These are phyloP conservation scores for Sphenodon punctatus DNA, from an alignment of 2,797 vertebrate genomes.

Conservation along the genomic window DNA sequence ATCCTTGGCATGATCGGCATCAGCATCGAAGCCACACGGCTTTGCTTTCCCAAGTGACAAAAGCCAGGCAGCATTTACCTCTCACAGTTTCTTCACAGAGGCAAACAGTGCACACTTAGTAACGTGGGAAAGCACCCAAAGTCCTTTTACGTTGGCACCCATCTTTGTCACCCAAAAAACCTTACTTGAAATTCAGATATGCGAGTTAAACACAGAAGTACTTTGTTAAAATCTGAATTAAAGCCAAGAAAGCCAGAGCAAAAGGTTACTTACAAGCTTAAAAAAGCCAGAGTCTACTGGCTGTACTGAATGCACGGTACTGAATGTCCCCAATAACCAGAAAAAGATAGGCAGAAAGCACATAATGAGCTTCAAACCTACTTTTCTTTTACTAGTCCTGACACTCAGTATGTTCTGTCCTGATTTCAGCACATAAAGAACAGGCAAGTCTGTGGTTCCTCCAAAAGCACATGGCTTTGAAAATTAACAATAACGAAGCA, in stretches of 20 bases:
- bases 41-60: too few relatives aligned
- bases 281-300: neutral
- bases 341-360: neutral
- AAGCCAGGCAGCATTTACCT: too few relatives aligned
- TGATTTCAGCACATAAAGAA: neutral
- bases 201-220: neutral
- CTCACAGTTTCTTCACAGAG: too few relatives aligned
- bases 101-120: too few relatives aligned
- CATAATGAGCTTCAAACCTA: neutral
- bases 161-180: neutral
- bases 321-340: neutral
- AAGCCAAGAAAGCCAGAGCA: neutral
- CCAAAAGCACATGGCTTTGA: accelerated
- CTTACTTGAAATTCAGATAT: too few relatives aligned
- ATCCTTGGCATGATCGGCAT: too few relatives aligned
- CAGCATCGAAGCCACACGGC: too few relatives aligned
- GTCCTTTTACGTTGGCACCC: too few relatives aligned
- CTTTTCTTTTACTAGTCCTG: neutral
- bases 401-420: neutral
- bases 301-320: neutral
- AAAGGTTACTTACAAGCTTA: neutral
- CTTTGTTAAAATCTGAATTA: neutral
- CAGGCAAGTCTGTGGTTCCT: neutral
- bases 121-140: too few relatives aligned
- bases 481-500: neutral